Percentiles rank a stretch among this genome's conserved stretches.
These are phyloP conservation scores for Anoplolepis gracilipes DNA, from an alignment of 1,140 invertebrate species.

Conservation along the genomic window DNA sequence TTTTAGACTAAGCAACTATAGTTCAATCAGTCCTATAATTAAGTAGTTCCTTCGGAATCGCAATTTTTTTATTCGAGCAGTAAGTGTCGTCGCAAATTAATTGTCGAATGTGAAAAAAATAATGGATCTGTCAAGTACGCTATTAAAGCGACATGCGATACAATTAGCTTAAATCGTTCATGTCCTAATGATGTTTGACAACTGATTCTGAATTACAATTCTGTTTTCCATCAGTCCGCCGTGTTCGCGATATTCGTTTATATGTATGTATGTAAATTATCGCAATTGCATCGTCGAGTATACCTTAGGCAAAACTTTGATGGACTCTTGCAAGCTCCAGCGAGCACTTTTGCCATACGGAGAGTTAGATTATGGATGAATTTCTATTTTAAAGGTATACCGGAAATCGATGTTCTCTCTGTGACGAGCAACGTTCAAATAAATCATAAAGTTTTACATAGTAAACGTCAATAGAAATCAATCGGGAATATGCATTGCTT, in stretches of 20 bases:
- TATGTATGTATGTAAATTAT: constrained; percentile 45
- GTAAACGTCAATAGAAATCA: neutral
- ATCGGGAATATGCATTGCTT: neutral
- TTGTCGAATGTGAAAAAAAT: neutral
- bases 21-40: constrained; percentile 28
- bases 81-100: neutral
- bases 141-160: neutral
- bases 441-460: neutral
- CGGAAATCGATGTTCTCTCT: constrained; percentile 45
- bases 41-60: neutral
- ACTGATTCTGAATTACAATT: constrained; percentile 33
- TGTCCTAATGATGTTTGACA: constrained; percentile 11
- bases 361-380: constrained; percentile 28
- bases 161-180: constrained; percentile 1
- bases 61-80: neutral
- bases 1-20: constrained; percentile 6
- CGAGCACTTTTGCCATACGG: constrained; percentile 37
- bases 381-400: constrained; percentile 40
- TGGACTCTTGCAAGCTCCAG: constrained; percentile 47
- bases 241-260: constrained; percentile 12
- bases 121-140: neutral
- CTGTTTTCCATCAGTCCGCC: constrained; percentile 13
- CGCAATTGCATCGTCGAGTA: constrained; percentile 17
- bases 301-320: constrained; percentile 41
- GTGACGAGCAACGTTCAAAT: constrained; percentile 11